A percentile compares a stretch with the other conserved stretches of the same genome.
phyloP scores from a whole-genome alignment of 2,888 invertebrate species.

The Nomada fabriciana region DNA sequence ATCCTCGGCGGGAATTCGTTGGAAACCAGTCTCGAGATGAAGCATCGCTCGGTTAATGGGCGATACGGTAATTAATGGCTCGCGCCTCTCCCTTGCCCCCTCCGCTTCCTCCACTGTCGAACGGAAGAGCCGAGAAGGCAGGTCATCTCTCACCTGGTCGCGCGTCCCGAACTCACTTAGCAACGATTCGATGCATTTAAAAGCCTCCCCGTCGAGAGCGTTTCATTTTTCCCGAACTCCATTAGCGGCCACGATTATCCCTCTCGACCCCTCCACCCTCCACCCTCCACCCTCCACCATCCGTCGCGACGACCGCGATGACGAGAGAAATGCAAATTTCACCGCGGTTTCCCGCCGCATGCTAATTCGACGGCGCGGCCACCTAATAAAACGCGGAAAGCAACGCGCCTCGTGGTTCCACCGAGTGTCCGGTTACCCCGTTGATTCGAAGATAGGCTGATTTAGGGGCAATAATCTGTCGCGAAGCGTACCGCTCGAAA shows the following conservation, averaged over 20 bases:
- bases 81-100: conserved; percentile 44
- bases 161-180: conserved; percentile 71
- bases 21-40: conserved; percentile 54
- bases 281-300: conserved; percentile 33
- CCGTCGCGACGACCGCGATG: conserved; percentile 38
- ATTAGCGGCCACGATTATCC: conserved; percentile 77
- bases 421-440: conserved; percentile 12
- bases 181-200: conserved; percentile 76
- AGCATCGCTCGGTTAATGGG: conserved; percentile 73
- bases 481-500: background rate
- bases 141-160: conserved; percentile 67
- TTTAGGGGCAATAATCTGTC: conserved; percentile 20
- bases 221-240: conserved; percentile 75
- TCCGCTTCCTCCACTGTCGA: too few relatives aligned
- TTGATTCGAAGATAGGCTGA: conserved; percentile 26
- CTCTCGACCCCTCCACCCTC: conserved; percentile 57
- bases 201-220: conserved; percentile 75
- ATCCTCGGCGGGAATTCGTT: background rate
- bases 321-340: conserved; percentile 71
- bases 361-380: conserved; percentile 16
- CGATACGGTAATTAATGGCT: conserved; percentile 77
- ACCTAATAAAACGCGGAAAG: conserved; percentile 48
- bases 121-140: conserved; percentile 25
- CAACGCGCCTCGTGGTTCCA: conserved; percentile 2
- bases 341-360: background rate